Conservation (phyloP, 2,888 invertebrate species). For the Euzophera pinguis region DNA sequence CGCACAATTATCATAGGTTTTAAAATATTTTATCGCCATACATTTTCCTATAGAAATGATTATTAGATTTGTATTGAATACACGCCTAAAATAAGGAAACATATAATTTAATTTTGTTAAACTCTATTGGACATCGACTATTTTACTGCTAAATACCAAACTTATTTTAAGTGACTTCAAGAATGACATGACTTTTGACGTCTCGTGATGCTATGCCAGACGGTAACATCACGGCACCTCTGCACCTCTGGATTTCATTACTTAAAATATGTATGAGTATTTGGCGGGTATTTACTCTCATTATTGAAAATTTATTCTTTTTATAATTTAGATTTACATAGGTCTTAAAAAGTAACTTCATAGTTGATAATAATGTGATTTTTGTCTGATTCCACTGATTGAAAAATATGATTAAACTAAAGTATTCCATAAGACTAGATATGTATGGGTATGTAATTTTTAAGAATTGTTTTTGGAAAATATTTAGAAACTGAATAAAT, state of each 20-base stretch:
- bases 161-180: too few species aligned
- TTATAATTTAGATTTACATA: slow-evolving; percentile 1
- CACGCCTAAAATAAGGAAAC: not conserved
- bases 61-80: slow-evolving; percentile 1
- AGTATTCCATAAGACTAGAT: not conserved
- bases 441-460: not conserved
- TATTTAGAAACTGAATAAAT: not conserved
- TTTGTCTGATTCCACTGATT: not conserved
- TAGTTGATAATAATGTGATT: not conserved
- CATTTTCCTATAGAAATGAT: slow-evolving; percentile 18
- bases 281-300: not conserved
- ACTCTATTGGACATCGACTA: too few species aligned
- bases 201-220: too few species aligned
- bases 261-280: too few species aligned
- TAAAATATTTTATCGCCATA: slow-evolving; percentile 30
- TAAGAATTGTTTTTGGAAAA: not conserved
- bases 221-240: too few species aligned
- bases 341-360: not conserved
- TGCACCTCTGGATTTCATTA: too few species aligned
- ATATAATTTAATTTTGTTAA: not conserved
- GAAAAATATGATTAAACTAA: not conserved
- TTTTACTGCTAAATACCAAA: too few species aligned
- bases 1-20: slow-evolving; percentile 56
- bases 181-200: too few species aligned
- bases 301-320: not conserved